Conservation (phyloP, 1,140 invertebrate genomes). For the Littorina saxatilis region DNA sequence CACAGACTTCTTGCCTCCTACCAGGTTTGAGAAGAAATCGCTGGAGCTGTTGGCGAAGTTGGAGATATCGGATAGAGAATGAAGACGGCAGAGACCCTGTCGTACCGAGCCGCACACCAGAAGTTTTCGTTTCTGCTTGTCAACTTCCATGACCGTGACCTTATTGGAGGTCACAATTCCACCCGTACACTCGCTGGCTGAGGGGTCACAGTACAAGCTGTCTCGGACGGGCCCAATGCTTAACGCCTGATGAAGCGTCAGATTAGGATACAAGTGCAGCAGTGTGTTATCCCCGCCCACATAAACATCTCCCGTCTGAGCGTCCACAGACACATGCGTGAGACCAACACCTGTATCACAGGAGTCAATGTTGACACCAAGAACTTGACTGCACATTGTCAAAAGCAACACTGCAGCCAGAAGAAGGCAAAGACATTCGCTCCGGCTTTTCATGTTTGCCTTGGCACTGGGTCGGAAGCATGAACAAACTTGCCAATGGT, state of each 20-base stretch:
- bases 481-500: background rate
- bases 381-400: no score
- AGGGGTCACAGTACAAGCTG: constrained; percentile 42
- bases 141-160: constrained; percentile 46
- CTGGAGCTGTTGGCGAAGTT: constrained; percentile 8
- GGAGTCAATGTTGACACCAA: background rate
- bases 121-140: constrained; percentile 42
- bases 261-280: constrained; percentile 41
- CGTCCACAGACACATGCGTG: background rate
- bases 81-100: constrained; percentile 47
- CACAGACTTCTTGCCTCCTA: constrained; percentile 50
- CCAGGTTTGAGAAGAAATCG: constrained; percentile 35
- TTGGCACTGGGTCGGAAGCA: background rate
- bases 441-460: background rate
- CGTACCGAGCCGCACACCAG: constrained; percentile 50
- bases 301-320: constrained; percentile 34
- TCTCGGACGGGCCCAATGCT: constrained; percentile 38
- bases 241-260: constrained; percentile 10
- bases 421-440: background rate
- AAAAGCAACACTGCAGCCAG: background rate
- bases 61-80: constrained; percentile 36
- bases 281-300: constrained; percentile 50
- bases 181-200: background rate
- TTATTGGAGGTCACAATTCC: constrained; percentile 25
- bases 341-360: background rate